Conservation (phyloP, 2,113 vertebrate species). For the Empidonax traillii region DNA sequence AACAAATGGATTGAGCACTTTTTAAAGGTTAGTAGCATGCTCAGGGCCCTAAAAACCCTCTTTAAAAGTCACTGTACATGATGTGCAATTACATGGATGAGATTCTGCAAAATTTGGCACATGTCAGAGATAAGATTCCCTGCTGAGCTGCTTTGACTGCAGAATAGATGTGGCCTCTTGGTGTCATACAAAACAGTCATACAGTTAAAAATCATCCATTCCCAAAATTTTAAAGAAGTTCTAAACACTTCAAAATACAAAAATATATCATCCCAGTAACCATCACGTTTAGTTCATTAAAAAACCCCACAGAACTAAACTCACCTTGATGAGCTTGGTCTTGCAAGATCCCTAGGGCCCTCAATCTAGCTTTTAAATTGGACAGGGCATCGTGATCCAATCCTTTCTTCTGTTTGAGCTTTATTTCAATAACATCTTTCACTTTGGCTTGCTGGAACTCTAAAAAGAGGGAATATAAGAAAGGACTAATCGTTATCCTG, state of each 20-base stretch:
- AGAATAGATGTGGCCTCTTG: conserved; percentile 28
- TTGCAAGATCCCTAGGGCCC: not conserved
- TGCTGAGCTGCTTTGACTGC: conserved; percentile 12
- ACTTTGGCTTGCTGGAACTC: not conserved
- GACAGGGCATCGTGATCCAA: not conserved
- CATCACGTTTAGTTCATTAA: not conserved
- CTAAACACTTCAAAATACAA: not conserved
- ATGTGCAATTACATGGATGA: conserved; percentile 45
- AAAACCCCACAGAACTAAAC: not conserved
- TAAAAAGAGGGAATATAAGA: not conserved
- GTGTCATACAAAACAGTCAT: not conserved
- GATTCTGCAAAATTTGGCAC: conserved; percentile 38
- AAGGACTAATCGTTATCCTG: fast-evolving
- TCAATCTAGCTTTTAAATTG: not conserved
- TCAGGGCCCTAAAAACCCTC: not conserved
- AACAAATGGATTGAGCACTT: not conserved
- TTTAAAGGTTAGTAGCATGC: conserved; percentile 53
- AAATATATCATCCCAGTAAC: not conserved
- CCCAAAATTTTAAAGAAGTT: not conserved
- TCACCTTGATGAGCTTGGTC: not conserved
- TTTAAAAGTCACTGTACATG: conserved; percentile 42
- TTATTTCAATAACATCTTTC: not conserved
- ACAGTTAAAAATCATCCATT: not conserved
- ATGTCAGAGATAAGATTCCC: conserved; percentile 15
- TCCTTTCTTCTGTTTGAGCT: not conserved